These are phyloP conservation scores for Garra rufa DNA, from an alignment of 2,113 vertebrate genomes.

Conservation along the genomic window DNA sequence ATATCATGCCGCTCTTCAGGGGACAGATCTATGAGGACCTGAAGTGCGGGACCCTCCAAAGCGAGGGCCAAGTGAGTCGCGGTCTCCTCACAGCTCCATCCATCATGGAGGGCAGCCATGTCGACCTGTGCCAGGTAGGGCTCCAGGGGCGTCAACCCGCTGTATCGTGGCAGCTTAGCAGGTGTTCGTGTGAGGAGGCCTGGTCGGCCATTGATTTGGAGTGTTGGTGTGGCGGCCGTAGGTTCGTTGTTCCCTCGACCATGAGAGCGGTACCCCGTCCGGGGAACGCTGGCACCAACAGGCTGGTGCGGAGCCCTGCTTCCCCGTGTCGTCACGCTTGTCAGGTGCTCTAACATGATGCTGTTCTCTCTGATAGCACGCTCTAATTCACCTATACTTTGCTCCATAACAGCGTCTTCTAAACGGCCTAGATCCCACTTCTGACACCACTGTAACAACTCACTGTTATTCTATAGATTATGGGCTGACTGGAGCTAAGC, in stretches of 20 bases:
- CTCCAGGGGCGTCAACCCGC: background rate
- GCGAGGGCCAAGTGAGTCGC: background rate
- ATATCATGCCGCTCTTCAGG: background rate
- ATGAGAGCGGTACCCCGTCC: background rate
- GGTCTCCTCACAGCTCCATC: background rate
- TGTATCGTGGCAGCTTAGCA: background rate
- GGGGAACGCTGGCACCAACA: background rate
- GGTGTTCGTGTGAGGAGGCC: background rate
- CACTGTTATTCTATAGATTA: no score
- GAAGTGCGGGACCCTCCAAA: background rate
- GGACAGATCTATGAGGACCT: background rate
- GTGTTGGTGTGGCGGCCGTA: background rate
- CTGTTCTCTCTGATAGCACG: background rate
- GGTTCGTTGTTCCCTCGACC: background rate
- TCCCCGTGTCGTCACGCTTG: no score
- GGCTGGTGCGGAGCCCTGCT: background rate
- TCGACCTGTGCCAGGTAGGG: no score
- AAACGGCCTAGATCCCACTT: background rate
- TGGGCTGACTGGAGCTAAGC: no score
- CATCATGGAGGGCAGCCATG: background rate
- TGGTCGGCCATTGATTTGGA: background rate
- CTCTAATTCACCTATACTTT: background rate
- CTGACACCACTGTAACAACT: background rate
- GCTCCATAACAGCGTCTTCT: background rate
- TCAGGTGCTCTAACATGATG: no score